Evolutionary conservation across 37 sponge, comb jelly and placozoan species (phyloP), one percentile per base, ranked within the genome.

Genomic region (Axinella damicornis): DNA sequence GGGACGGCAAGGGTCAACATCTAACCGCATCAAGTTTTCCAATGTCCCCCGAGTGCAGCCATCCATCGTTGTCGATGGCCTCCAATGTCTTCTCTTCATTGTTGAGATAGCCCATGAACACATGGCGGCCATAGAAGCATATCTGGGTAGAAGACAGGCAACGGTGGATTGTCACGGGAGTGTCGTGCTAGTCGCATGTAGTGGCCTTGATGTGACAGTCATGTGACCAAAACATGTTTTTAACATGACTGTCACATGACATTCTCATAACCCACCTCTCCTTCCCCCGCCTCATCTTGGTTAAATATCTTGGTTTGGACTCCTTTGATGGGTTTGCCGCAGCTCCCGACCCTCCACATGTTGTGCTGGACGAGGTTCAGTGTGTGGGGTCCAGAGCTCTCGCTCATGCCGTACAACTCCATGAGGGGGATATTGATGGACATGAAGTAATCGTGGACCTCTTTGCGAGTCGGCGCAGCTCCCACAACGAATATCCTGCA

Each of bases 41-140:
- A 52, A 97, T 81, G 83, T 97, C 98, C 28, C 96, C 98, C 32
- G 91, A 85, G 71, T 97, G 98, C 37, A 97, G 86, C 98, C 98
- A 97, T 34, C 98, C 92, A 18, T 95, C 89, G 38, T 85, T 68
- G 74, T 97, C 98, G 57, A 97, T 79, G 59, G 96, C 69, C 35
- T 92, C 91, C 34, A 65, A 71, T 2, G 98, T 95, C 86, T 97
- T 97, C 75, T 92, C 95, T 60, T 89, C 93, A 56, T 92, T 84
- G 30, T 85, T 85, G 35, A 92, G 88, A 58, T 97, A 97, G 14
- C 98, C 98, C 98, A 97, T 97, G 83, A 97, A 95, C 58, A 97
- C 89, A 77, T 97, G 82, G 17, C 98, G 88, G 27, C 96, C 98
- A 69, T 73, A 53, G 76, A 63, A 86, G 37, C 90, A 82, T 1